These are phyloP conservation scores for Zaprionus nigranus DNA, from an alignment of 1,140 invertebrate species.

Conservation along the genomic window DNA sequence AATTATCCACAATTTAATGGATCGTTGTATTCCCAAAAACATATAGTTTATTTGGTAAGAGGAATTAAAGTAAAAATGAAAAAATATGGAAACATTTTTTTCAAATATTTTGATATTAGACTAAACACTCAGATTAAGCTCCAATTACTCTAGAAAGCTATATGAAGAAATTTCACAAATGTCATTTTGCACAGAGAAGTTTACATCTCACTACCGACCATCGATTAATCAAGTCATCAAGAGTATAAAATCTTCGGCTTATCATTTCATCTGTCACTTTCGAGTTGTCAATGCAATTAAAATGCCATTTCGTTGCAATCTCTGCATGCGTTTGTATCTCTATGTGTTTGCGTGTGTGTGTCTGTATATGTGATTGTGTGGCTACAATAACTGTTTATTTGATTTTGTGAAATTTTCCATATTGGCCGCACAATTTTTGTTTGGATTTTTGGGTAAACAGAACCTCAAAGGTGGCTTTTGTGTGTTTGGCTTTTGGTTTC, in stretches of 20 bases:
- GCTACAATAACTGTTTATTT: conserved; percentile 66
- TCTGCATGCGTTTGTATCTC: conserved; percentile 12
- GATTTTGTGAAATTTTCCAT: conserved; percentile 67
- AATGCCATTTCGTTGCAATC: conserved; percentile 59
- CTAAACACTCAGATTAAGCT: no score
- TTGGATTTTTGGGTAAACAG: conserved; percentile 48
- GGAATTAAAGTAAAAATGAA: no score
- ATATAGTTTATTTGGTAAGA: no score
- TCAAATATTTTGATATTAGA: no score
- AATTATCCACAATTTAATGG: no score
- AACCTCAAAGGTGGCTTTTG: conserved; percentile 80
- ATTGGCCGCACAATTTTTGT: conserved; percentile 54
- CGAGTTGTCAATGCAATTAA: conserved; percentile 65
- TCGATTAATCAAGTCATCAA: background rate
- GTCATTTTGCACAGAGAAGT: no score
- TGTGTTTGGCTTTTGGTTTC: conserved; percentile 76
- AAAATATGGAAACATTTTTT: no score
- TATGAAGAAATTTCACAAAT: background rate
- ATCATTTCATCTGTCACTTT: conserved; percentile 15
- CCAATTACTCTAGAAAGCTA: background rate
- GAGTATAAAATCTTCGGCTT: conserved; percentile 20
- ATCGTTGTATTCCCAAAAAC: no score
- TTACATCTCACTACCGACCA: no score
- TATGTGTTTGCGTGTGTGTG: conserved; percentile 1
- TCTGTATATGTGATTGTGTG: conserved; percentile 3